Percentiles rank a stretch among this genome's conserved stretches.
Evolutionary conservation across 2,888 invertebrate species (phyloP).

Genomic region (Tortrix viridana): DNA sequence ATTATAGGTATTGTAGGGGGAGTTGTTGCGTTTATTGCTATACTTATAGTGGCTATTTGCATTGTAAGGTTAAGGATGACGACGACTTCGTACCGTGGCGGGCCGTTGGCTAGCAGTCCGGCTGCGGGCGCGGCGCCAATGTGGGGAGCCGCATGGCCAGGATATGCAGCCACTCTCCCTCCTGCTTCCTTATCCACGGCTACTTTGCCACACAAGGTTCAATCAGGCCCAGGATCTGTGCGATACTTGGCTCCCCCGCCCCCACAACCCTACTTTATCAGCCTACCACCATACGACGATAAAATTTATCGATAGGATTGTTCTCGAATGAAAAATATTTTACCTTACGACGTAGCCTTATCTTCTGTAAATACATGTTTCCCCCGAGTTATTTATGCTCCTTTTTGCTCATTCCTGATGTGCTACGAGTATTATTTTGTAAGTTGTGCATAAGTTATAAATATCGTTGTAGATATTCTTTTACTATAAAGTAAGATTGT

Average conservation of each 20-base stretch:
- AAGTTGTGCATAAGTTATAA: slow-evolving; percentile 44
- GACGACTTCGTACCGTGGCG: slow-evolving; percentile 87
- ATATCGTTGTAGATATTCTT: slow-evolving; percentile 64
- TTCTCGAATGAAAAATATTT: slow-evolving; percentile 29
- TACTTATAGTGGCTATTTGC: slow-evolving; percentile 94
- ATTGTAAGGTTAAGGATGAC: slow-evolving; percentile 91
- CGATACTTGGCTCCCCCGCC: slow-evolving; percentile 85
- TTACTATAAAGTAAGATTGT: slow-evolving; percentile 2
- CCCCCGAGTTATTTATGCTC: slow-evolving; percentile 24
- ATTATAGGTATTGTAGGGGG: slow-evolving; percentile 98
- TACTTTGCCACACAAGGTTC: slow-evolving; percentile 87
- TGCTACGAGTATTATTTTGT: slow-evolving; percentile 34
- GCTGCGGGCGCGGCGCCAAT: slow-evolving; percentile 86
- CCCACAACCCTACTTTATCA: slow-evolving; percentile 86
- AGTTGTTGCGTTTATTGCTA: slow-evolving; percentile 95
- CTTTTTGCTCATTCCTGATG: slow-evolving; percentile 22
- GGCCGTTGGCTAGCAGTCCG: slow-evolving; percentile 86
- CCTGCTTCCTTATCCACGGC: slow-evolving; percentile 85
- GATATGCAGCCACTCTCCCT: slow-evolving; percentile 85
- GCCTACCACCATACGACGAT: slow-evolving; percentile 85
- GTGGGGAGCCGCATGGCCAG: slow-evolving; percentile 81
- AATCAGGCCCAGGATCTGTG: slow-evolving; percentile 79
- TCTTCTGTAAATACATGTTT: slow-evolving; percentile 31
- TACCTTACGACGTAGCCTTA: slow-evolving; percentile 29
- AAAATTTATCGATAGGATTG: slow-evolving; percentile 85